Evolutionary conservation across 2,888 invertebrate species (phyloP), one percentile per base, ranked within the genome.

Genomic region (Argyra leucocephala): DNA sequence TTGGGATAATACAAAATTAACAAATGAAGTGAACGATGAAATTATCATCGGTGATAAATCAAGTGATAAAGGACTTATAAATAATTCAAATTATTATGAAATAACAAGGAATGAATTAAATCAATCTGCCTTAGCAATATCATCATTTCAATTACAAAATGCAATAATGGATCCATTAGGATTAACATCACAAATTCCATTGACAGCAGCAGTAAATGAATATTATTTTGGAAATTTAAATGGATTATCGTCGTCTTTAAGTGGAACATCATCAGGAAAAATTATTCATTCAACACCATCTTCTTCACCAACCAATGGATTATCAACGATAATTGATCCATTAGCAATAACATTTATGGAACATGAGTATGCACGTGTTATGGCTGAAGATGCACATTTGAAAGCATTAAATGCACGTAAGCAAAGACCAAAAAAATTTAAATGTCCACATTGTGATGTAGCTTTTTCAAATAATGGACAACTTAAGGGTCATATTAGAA

Each of bases 381-480:
- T 88, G 62, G 86, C 85, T 57, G 88, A 88, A 77, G 88, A 88
- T 72, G 88, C 87, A 68, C 88, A 88, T 73, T 82, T 85, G 0
- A 88, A 88, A 73, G 78, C 86, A 0, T 71, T 87, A 4, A 87
- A 85, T 72, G 81, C 86, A 0, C 83, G 88, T 69, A 91, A 93
- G 73, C 87, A 91, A 71, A 83, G 93, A 1, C 94, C 95, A 1
- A 93, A 93, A 79, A 93, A 93, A 74, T 96, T 95, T 79, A 88
- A 91, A 71, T 96, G 96, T 74, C 89, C 91, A 0, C 89, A 92
- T 73, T 95, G 95, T 75, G 86, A 91, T 71, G 91, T 92, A 0
- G 92, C 91, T 0, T 95, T 95, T 77, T 93, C 93, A n/a, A 95
- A 95, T 77, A 94, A 93, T 77, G 94, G 94, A 0, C 94, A 95